Conservation (phyloP, 2,113 vertebrate species). For the Dipodomys spectabilis region DNA sequence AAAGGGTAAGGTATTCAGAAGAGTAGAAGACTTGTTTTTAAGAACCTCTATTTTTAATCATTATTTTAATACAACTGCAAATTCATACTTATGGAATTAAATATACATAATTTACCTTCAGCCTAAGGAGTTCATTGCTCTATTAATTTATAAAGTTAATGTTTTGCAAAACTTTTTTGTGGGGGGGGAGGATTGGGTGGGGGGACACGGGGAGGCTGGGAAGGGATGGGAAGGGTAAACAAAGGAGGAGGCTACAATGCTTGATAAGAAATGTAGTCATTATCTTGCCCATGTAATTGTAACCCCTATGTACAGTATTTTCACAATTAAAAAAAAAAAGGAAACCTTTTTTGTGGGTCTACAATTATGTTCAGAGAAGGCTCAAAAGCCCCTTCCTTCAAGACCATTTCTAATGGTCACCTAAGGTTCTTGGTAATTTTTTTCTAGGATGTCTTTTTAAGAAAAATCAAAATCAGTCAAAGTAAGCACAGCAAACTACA, state of each 20-base stretch:
- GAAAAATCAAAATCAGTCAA: not conserved
- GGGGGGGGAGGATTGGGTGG: no score
- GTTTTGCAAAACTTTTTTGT: not conserved
- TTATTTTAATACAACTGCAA: constrained; percentile 21
- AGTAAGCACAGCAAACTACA: not conserved
- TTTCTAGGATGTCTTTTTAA: constrained; percentile 15
- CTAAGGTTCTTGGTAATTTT: not conserved
- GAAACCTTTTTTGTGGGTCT: not conserved
- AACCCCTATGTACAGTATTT: no score
- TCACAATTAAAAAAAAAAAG: no score
- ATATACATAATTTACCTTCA: not conserved
- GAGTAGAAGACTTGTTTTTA: not conserved
- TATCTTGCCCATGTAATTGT: no score
- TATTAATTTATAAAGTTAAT: not conserved
- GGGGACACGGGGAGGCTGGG: no score
- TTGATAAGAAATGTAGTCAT: no score
- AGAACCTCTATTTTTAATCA: not conserved
- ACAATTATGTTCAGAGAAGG: not conserved
- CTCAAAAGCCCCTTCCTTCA: not conserved
- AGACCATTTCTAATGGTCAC: not conserved
- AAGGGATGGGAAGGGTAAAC: no score
- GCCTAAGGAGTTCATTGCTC: not conserved
- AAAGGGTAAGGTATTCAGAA: constrained; percentile 12
- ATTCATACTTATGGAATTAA: constrained; percentile 7
- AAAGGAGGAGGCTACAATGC: no score